Percentiles rank a stretch among this genome's conserved stretches.
phyloP scores from a whole-genome alignment of 2,113 vertebrate species.

The Lanius collurio region DNA sequence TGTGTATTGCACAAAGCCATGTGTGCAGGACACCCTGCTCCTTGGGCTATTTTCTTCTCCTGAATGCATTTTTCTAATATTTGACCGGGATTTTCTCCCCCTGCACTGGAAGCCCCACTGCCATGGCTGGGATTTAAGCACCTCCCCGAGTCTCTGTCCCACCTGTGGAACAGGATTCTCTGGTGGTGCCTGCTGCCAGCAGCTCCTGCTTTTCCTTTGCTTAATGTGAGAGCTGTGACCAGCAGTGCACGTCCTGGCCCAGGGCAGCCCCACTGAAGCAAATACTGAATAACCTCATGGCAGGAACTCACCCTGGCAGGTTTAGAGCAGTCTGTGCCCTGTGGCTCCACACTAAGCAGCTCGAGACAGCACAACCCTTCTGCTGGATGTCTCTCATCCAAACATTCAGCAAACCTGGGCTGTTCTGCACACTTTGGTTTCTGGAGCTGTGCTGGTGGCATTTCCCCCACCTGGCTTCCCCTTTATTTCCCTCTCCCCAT shows the following conservation, averaged over 20 bases:
- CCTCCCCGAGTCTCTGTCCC: not conserved
- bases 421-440: not conserved
- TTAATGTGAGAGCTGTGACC: not conserved
- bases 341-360: not conserved
- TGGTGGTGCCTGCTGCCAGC: not conserved
- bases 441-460: not conserved
- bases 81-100: not conserved
- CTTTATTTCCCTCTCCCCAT: not conserved
- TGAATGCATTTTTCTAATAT: not conserved
- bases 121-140: not conserved
- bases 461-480: not conserved
- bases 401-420: not conserved
- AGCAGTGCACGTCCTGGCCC: not conserved
- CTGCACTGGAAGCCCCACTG: not conserved
- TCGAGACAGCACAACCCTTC: not conserved
- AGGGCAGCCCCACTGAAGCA: not conserved
- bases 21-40: not conserved
- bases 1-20: too few species aligned
- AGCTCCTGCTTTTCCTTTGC: not conserved
- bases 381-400: not conserved
- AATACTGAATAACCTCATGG: not conserved
- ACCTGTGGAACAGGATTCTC: rapidly evolving
- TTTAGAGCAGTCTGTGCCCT: not conserved
- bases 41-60: not conserved
- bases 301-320: not conserved